Conservation (phyloP, 2,888 invertebrate species). For the Sepiola atlantica region DNA sequence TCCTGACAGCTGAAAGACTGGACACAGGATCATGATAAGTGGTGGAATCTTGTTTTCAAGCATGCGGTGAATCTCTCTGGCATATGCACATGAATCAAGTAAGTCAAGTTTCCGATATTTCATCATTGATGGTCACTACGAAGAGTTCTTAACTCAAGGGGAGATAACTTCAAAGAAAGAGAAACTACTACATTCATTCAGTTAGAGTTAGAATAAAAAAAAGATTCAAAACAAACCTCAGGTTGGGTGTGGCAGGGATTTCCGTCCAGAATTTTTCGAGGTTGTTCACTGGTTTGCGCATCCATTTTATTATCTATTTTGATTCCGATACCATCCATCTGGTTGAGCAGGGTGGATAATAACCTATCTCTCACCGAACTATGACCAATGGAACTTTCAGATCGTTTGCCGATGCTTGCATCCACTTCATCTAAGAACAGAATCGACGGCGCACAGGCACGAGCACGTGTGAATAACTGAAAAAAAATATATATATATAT, state of each 20-base stretch:
- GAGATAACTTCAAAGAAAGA: too few relatives aligned
- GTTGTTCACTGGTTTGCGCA: constrained; percentile 44
- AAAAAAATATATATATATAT: too few relatives aligned
- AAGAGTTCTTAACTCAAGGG: too few relatives aligned
- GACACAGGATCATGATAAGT: too few relatives aligned
- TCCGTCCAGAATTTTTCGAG: background rate
- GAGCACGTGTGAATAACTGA: constrained; percentile 79
- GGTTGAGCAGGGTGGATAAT: constrained; percentile 80
- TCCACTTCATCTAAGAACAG: constrained; percentile 81
- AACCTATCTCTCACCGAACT: constrained; percentile 73
- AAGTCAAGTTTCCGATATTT: too few relatives aligned
- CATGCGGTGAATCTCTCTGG: too few relatives aligned
- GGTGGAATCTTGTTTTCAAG: too few relatives aligned
- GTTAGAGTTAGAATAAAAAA: too few relatives aligned
- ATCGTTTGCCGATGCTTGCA: constrained; percentile 74
- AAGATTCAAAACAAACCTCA: background rate
- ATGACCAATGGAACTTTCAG: constrained; percentile 51
- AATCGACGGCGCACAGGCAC: constrained; percentile 79
- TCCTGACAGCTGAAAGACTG: too few relatives aligned
- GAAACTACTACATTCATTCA: too few relatives aligned
- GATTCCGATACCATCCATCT: constrained; percentile 81
- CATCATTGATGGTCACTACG: too few relatives aligned
- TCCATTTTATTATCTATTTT: constrained; percentile 61
- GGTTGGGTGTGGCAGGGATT: background rate
- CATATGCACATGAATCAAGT: too few relatives aligned